A percentile compares a stretch with the other conserved stretches of the same genome.
These are phyloP conservation scores for Sceloporus tristichus DNA, from an alignment of 2,113 vertebrate species.

Conservation along the genomic window DNA sequence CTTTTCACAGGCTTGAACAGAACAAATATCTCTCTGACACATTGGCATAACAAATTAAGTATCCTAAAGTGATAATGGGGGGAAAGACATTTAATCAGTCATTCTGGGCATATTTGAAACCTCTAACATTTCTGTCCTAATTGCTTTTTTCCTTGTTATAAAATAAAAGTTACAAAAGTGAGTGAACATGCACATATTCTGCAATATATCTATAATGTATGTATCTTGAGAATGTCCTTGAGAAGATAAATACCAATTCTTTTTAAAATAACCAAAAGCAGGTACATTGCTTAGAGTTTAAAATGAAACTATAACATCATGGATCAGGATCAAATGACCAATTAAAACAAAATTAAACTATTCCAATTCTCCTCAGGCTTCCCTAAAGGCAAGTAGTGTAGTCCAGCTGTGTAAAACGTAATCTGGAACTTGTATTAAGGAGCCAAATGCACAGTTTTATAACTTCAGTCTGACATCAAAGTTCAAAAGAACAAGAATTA, in stretches of 20 bases:
- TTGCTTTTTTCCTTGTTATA: constrained; percentile 14
- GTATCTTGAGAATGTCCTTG: background rate
- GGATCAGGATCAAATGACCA: constrained; percentile 1
- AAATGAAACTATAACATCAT: background rate
- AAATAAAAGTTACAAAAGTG: background rate
- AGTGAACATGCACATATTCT: background rate
- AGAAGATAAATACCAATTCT: background rate
- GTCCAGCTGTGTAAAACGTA: background rate
- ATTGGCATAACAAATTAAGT: background rate
- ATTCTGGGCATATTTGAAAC: background rate
- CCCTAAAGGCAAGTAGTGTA: background rate
- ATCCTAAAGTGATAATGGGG: background rate
- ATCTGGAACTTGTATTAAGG: background rate
- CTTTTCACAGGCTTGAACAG: constrained; percentile 1
- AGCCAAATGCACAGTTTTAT: background rate
- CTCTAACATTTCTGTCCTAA: background rate
- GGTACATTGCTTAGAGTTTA: background rate
- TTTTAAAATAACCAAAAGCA: background rate
- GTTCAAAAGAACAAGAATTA: constrained; percentile 12
- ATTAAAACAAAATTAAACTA: constrained; percentile 19
- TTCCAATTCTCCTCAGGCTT: constrained; percentile 1
- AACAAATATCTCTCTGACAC: background rate
- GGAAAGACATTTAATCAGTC: fast-evolving
- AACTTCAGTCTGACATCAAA: background rate
- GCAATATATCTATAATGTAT: background rate